A percentile compares a stretch with the other conserved stretches of the same genome.
These are phyloP conservation scores for Anarrhichthys ocellatus DNA, from an alignment of 2,113 vertebrate species.

Conservation along the genomic window DNA sequence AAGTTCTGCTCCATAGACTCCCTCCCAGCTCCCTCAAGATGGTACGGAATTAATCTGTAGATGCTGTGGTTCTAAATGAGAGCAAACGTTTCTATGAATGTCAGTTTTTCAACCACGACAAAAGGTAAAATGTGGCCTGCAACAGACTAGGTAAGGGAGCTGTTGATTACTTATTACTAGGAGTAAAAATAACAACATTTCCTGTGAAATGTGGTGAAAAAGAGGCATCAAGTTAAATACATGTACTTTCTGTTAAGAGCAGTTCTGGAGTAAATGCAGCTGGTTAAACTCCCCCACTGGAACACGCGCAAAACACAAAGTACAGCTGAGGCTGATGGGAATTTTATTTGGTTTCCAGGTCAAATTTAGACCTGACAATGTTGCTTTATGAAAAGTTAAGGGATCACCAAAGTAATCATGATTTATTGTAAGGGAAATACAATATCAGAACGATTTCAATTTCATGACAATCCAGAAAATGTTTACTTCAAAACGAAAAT, in stretches of 20 bases:
- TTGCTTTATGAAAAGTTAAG: neutral
- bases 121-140: neutral
- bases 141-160: neutral
- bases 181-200: neutral
- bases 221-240: too few relatives aligned
- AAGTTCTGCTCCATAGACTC: too few relatives aligned
- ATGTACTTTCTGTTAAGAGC: too few relatives aligned
- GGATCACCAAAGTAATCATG: neutral
- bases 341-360: too few relatives aligned
- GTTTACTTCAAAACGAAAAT: neutral
- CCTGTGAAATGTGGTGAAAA: neutral
- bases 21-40: too few relatives aligned
- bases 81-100: too few relatives aligned
- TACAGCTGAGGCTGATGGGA: too few relatives aligned
- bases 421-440: neutral
- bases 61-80: neutral
- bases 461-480: neutral
- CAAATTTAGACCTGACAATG: neutral
- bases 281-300: too few relatives aligned
- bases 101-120: neutral
- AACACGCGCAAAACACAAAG: neutral
- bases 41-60: neutral
- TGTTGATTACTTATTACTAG: too few relatives aligned
- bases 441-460: neutral
- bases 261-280: too few relatives aligned